Evolutionary conservation across 2,797 vertebrate genomes (phyloP), one percentile per base, ranked within the genome.

Genomic region (Tokudaia muenninki): DNA sequence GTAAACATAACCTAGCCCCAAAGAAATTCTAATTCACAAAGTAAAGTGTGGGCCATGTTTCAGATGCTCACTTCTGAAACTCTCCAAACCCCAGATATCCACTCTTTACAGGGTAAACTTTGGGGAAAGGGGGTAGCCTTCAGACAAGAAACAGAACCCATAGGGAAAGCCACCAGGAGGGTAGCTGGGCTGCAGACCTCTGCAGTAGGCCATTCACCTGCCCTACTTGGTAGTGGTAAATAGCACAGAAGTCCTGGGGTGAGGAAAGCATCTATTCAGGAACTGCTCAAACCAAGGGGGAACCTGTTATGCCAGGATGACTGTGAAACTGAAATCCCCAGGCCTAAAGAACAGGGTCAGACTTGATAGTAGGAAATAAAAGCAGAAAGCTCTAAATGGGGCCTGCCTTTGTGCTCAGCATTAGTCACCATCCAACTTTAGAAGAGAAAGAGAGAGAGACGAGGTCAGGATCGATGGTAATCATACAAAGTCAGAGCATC

Each of bases 391-490:
- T 82, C 90, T 86, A 81, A 87, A 44, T 22, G 86, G 86, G 84
- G 82, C 24, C 86, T 75, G 91, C 57, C 94, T 97, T 95, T 97
- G 97, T 96, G 88, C 21, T 63, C 61, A 79, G 1, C 3, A 3
- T 96, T 91, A 98, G 95, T 97, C 97, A 96, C 65, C 67, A 61
- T 11, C 95, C 94, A 87, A 87, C 89, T 95, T 96, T 77, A 97
- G 95, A 94, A 91, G 80, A 41, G 52, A 47, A 57, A 72, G 41
- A 67, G 41, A 70, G 47, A 92, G 26, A 47, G 87, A 89, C 37
- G 44, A 89, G 87, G 87, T 77, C 87, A 77, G 55, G 87, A 47
- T 61, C 2, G 72, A 77, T 77, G 52, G 26, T 34, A 61, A 75
- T 59, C 70, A 88, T 47, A 14, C 52, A 57, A 57, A 65, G 90